Evolutionary conservation across 2,797 vertebrate genomes (phyloP), one percentile per base, ranked within the genome.

Genomic region (Luscinia megarhynchos): DNA sequence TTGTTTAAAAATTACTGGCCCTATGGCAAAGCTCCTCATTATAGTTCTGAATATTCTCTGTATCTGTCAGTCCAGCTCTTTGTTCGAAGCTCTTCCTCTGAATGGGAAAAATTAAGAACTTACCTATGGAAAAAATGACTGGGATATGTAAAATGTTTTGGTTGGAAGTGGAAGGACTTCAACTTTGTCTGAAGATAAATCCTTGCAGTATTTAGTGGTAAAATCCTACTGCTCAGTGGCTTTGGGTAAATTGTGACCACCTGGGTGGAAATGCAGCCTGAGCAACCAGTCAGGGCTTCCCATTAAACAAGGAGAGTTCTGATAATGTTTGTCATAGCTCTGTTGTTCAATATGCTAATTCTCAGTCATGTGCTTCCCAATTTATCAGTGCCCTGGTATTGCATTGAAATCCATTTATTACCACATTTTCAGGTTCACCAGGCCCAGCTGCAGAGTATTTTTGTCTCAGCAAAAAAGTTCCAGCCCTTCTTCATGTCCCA

Each of bases 1-100:
- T 23, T 41, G 6, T 57, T 79, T 66, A 73, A 75, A 86, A 78
- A 51, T 48, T 18, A 10, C 40, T 23, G 34, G 0, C 20, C n/a
- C 34, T 75, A 1, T 59, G 15, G 23, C 30, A 82, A 66, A 63
- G 5, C 14, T 21, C 17, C 4, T 73, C 21, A 6, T 61, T 58
- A 15, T 3, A 54, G 10, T 11, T 86, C 34, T 66, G 24, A 59
- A 50, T 73, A 19, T 53, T 55, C 48, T 66, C 70, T 57, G 40
- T 40, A 27, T 32, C 19, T 2, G 0, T 2, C 0, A 38, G 2
- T 2, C 23, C 43, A 81, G 9, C 19, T 10, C 5, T 70, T 80
- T 67, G 14, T 23, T 85, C 73, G 55, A 84, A 79, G 13, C 6
- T 80, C 15, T 70, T 68, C 18, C 40, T 87, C 76, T 63, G 15